Evolutionary conservation across 2,888 invertebrate species (phyloP), one percentile per base, ranked within the genome.

Genomic region (Sesia apiformis): DNA sequence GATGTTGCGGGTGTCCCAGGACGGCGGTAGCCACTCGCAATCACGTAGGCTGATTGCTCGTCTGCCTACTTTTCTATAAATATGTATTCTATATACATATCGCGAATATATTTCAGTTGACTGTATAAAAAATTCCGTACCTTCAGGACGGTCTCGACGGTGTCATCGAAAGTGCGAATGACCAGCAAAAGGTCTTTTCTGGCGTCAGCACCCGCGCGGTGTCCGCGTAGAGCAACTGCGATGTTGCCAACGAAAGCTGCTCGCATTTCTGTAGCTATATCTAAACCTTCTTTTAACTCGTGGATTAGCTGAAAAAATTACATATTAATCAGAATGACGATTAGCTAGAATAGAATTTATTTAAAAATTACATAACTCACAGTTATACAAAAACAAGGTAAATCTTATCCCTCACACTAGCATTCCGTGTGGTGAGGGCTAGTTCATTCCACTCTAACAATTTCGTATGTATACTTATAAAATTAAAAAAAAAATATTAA

Each of bases 231-330:
- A 91, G 91, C 93, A 5, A 91, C 91, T 7, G 85, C 86, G 54
- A 93, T 91, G 76, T 95, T 93, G 3, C 91, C 89, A 51, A 92
- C 90, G 76, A 93, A 97, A 69, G 95, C 93, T 66, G 94, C 93
- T 7, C 97, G 93, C 81, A 96, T 95, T 56, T 93, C 91, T 49
- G 96, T 93, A 7, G 97, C 96, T 52, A 97, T 93, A 66, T 93
- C 93, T 54, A 98, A 83, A 0, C 97, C 97, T 69, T 98, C 98
- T 59, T 97, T 95, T 61, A 97, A 91, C 82, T 98, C 98, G 71
- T 95, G 93, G 88, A 97, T 96, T 53, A 97, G 78, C 92, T 94
- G 49, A 8, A 7, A 43, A 23, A 23, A 23, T 23, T 1, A 23
- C 23, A 23, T 23, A 2, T 23, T 23, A 23, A 23, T 23, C 23